These are phyloP conservation scores for Acropternis orthonyx DNA, from an alignment of 2,797 vertebrate genomes.

Conservation along the genomic window DNA sequence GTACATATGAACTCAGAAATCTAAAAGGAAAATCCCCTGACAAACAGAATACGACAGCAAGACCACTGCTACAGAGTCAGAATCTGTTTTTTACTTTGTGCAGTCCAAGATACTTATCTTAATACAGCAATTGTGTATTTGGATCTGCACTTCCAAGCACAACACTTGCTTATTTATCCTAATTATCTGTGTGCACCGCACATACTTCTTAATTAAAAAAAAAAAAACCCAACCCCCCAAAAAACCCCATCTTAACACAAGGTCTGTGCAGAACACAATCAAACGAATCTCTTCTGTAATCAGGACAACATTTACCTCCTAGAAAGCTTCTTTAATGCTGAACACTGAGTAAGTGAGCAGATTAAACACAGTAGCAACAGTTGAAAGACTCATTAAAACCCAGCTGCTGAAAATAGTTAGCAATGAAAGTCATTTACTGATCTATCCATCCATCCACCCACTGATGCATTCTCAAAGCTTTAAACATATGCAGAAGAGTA, in stretches of 20 bases:
- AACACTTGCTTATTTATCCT: not conserved
- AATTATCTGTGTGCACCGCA: constrained; percentile 15
- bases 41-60: not conserved
- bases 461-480: not conserved
- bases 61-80: not conserved
- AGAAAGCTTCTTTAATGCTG: constrained; percentile 31
- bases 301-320: constrained; percentile 34
- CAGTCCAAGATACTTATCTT: not conserved
- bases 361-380: constrained; percentile 48
- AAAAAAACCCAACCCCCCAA: no score
- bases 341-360: not conserved
- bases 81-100: not conserved
- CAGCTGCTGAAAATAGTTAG: constrained; percentile 29
- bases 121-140: not conserved
- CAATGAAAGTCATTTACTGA: constrained; percentile 4
- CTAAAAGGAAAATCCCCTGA: not conserved
- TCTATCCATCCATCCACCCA: not conserved
- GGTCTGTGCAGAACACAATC: constrained; percentile 26
- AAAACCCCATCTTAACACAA: not conserved
- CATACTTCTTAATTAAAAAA: constrained; percentile 4
- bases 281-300: constrained; percentile 40
- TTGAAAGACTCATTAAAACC: constrained; percentile 44
- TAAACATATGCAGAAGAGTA: not conserved
- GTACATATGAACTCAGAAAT: not conserved
- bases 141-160: not conserved